Conservation (phyloP, 2,113 vertebrate species). For the Esox niger region DNA sequence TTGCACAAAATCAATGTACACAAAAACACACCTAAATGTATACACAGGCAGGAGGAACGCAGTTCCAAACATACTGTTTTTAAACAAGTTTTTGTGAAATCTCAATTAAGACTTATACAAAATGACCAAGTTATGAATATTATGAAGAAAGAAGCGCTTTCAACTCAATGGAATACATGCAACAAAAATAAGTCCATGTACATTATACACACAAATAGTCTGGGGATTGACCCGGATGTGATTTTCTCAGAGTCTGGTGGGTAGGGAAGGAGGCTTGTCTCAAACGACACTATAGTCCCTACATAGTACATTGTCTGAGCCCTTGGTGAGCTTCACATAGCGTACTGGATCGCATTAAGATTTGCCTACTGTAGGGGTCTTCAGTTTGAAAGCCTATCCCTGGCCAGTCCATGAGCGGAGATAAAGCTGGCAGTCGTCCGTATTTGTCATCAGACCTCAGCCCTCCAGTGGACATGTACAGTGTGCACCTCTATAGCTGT, state of each 20-base stretch:
- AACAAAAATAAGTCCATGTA: conserved; percentile 70
- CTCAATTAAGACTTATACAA: conserved; percentile 42
- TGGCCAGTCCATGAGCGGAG: no score
- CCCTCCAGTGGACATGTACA: neutral
- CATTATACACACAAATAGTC: conserved; percentile 76
- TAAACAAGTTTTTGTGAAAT: conserved; percentile 11
- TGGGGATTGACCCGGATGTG: neutral
- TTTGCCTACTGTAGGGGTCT: no score
- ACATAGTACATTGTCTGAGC: no score
- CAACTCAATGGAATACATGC: conserved; percentile 77
- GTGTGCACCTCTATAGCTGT: conserved; percentile 70
- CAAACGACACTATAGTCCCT: neutral
- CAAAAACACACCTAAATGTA: conserved; percentile 6
- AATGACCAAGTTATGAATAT: conserved; percentile 16
- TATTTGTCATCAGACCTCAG: no score
- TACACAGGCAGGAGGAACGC: neutral
- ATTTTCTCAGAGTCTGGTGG: neutral
- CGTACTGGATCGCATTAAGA: neutral
- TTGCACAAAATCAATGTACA: conserved; percentile 29
- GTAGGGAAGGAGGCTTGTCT: neutral
- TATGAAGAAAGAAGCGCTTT: conserved; percentile 62
- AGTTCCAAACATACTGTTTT: conserved; percentile 18
- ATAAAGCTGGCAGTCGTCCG: no score
- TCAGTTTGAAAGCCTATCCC: no score
- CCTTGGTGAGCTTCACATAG: no score